A percentile compares a stretch with the other conserved stretches of the same genome.
Evolutionary conservation across 1,140 invertebrate species (phyloP).

Genomic region (Steinernema feltiae): DNA sequence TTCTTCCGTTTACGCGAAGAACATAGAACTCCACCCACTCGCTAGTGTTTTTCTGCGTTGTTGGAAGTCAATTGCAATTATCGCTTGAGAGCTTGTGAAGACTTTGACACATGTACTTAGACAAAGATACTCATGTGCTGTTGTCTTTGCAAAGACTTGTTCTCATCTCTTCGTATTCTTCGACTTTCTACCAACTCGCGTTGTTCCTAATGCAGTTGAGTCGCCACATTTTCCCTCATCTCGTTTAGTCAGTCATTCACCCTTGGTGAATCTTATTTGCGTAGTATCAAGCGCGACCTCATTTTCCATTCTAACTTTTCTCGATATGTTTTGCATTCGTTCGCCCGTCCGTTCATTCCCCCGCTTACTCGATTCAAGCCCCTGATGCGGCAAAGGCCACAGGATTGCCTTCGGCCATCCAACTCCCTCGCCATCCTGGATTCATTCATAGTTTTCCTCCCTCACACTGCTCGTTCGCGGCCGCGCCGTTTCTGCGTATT

Average conservation of each 20-base stretch:
- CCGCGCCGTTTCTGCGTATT: background rate
- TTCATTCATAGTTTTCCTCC: conserved; percentile 11
- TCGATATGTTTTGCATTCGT: background rate
- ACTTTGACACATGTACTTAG: conserved; percentile 2
- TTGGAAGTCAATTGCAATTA: conserved; percentile 1
- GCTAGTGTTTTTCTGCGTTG: background rate
- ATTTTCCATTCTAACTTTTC: background rate
- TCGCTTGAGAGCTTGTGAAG: background rate
- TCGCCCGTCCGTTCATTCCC: background rate
- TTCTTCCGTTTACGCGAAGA: background rate
- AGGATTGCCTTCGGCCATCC: background rate
- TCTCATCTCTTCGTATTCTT: background rate
- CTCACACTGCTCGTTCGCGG: background rate
- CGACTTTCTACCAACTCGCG: no score
- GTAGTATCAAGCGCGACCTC: background rate
- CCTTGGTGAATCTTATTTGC: background rate
- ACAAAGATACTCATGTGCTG: background rate
- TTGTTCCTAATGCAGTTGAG: no score
- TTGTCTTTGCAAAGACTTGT: background rate
- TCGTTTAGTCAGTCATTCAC: no score
- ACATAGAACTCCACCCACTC: background rate
- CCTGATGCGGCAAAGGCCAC: background rate
- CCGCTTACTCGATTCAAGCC: background rate
- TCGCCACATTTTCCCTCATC: no score
- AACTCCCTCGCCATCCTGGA: background rate